Conservation (phyloP, 2,113 vertebrate genomes). For the Centropus bengalensis region DNA sequence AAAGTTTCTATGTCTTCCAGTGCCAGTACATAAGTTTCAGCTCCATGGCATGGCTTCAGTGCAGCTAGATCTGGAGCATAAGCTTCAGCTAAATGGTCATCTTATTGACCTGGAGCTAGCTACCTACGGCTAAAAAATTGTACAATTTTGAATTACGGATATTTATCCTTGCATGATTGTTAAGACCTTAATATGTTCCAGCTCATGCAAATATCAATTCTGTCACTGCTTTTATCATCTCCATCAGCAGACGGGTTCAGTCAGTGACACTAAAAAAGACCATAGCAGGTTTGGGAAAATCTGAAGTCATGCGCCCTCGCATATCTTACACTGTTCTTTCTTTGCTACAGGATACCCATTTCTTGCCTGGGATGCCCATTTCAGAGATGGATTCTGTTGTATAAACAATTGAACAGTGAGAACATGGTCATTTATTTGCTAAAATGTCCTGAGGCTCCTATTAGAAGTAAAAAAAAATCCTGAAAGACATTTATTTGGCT, state of each 20-base stretch:
- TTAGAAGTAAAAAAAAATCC: conserved; percentile 15
- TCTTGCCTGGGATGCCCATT: background rate
- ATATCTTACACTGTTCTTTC: background rate
- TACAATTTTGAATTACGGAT: background rate
- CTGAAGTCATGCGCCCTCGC: background rate
- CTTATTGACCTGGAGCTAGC: background rate
- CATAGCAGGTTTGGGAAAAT: background rate
- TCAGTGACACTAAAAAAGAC: background rate
- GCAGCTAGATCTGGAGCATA: background rate
- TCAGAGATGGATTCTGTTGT: background rate
- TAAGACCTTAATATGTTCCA: background rate
- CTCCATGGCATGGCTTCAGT: background rate
- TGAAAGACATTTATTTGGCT: conserved; percentile 20
- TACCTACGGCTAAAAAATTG: background rate
- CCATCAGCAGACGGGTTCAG: background rate
- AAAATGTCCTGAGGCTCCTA: background rate
- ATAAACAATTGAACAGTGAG: background rate
- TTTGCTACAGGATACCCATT: background rate
- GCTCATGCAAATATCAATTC: background rate
- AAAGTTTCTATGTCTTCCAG: background rate
- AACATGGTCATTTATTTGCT: background rate
- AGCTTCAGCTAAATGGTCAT: background rate
- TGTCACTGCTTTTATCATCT: background rate
- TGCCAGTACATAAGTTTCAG: background rate
- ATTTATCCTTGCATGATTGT: background rate